Conservation (phyloP, 2,797 vertebrate genomes). For the Chrysocyon brachyurus region DNA sequence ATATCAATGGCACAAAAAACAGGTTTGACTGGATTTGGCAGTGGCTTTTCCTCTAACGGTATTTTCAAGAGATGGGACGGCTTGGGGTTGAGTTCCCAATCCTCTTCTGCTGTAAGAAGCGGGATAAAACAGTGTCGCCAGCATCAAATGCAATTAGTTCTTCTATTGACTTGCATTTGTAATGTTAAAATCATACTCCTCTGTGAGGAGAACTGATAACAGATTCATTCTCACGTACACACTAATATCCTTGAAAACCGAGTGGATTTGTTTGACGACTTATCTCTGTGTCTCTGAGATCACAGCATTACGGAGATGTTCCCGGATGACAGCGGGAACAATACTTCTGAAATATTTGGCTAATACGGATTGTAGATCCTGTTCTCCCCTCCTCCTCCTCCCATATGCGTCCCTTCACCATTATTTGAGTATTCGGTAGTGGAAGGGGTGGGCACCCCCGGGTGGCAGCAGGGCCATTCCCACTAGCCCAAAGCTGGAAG, state of each 20-base stretch:
- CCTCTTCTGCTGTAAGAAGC: constrained; percentile 63
- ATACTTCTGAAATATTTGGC: constrained; percentile 7
- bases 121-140: constrained; percentile 50
- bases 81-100: constrained; percentile 72
- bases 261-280: neutral
- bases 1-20: constrained; percentile 52
- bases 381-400: neutral
- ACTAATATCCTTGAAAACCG: neutral
- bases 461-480: neutral
- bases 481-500: neutral
- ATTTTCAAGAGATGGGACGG: constrained; percentile 60
- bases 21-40: constrained; percentile 71
- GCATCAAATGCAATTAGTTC: constrained; percentile 63
- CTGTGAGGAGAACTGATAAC: neutral
- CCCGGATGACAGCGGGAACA: neutral
- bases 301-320: neutral
- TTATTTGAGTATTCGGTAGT: neutral
- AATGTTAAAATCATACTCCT: constrained; percentile 64
- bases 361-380: neutral
- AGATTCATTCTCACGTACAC: neutral
- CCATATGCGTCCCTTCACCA: neutral
- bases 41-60: constrained; percentile 32
- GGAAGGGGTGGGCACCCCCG: neutral
- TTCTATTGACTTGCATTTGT: constrained; percentile 57
- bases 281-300: constrained; percentile 37